Conservation (phyloP, 2,113 vertebrate genomes). For the Delphinus delphis region DNA sequence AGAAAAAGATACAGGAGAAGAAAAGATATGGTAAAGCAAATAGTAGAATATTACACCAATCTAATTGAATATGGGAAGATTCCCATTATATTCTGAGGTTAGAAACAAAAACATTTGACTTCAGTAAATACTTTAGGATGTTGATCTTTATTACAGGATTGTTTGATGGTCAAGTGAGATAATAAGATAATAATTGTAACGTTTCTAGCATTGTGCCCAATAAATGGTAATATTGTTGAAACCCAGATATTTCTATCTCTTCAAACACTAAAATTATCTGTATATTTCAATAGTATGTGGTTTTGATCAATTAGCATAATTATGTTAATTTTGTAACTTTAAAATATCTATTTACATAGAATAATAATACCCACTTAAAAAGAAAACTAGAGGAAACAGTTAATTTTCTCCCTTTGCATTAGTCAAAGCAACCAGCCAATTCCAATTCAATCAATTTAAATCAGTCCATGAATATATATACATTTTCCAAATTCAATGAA, state of each 20-base stretch:
- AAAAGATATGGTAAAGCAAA: neutral
- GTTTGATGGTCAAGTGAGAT: neutral
- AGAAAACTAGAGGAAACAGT: neutral
- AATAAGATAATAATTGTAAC: neutral
- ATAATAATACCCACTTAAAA: neutral
- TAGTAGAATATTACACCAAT: neutral
- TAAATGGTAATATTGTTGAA: neutral
- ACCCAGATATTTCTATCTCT: neutral
- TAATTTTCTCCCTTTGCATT: neutral
- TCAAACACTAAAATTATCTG: neutral
- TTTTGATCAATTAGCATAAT: neutral
- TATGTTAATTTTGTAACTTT: neutral
- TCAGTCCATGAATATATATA: neutral
- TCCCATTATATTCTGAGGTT: neutral
- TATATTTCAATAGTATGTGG: neutral
- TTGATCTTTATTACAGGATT: neutral
- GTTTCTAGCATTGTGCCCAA: neutral
- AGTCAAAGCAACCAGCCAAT: conserved; percentile 18
- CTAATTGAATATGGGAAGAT: neutral
- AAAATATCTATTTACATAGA: neutral
- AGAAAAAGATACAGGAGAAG: neutral
- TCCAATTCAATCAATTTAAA: neutral
- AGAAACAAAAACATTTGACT: neutral
- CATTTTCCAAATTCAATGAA: neutral
- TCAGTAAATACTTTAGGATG: neutral